Evolutionary conservation across 2,113 vertebrate genomes (phyloP).

Genomic region (Aleadryas rufinucha): DNA sequence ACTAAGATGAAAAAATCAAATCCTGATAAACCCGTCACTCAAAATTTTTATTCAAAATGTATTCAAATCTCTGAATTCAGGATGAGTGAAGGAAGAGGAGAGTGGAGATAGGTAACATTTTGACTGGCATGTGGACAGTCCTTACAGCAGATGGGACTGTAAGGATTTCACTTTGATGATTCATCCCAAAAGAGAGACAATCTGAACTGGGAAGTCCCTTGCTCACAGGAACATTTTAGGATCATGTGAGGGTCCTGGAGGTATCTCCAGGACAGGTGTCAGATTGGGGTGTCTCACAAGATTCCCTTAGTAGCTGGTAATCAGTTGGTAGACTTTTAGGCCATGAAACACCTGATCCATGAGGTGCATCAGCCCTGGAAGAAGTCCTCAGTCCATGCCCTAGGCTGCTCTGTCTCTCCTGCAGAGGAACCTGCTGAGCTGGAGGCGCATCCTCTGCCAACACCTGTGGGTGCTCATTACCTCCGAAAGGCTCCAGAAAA

Average conservation of each 20-base stretch:
- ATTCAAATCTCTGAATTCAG: neutral
- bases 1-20: neutral
- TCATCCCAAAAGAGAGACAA: neutral
- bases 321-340: neutral
- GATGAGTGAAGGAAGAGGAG: neutral
- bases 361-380: neutral
- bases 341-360: neutral
- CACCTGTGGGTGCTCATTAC: rapidly evolving
- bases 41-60: neutral
- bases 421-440: neutral
- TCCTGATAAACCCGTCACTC: neutral
- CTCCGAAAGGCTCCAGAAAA: neutral
- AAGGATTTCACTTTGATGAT: neutral
- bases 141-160: neutral
- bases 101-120: neutral
- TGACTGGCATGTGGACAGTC: neutral
- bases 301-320: neutral
- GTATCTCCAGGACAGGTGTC: too few species aligned
- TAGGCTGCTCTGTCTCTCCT: neutral
- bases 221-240: neutral
- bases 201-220: neutral
- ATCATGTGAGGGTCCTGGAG: neutral
- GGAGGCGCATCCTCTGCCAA: neutral
- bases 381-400: neutral
- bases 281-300: rapidly evolving